Base-by-base conservation (phyloP, 2,797 vertebrate genomes). In the Simalia tracyae region DNA sequence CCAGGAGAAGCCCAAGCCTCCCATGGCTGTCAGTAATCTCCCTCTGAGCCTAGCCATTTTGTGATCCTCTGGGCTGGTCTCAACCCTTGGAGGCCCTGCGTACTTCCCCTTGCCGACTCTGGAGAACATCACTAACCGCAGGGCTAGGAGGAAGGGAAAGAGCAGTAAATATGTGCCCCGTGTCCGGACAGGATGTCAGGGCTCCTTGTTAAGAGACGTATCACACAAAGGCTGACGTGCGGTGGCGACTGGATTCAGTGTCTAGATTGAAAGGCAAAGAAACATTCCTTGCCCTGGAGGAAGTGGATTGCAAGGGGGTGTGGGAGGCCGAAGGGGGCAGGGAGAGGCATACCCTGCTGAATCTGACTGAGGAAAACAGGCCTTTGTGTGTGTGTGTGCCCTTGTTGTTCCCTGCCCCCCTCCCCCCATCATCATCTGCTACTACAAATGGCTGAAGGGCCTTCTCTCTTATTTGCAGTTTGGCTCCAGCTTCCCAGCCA, bases 161-260 rank as follows among this genome's bases (percentile, higher is more conserved):
- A 57, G 68, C 36, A 61, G 22, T 22, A 1, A 5, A 36, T 60
- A 88, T 84, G 64, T 31, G 50, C 64, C 72, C 92, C 46, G 24
- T 28, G 59, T 92, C 92, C 68, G 68, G 92, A 90, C 66, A 87
- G 92, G 92, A 88, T 92, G 89, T 84, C 68, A 87, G 31, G 36
- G 66, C 6, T 81, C 22, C 19, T 50, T 28, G 17, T 64, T 84
- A 76, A 57, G 36, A 86, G 68, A 50, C 50, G 5, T 19, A 15
- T 89, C 54, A 9, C 84, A 89, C 88, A 92, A 89, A 86, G 28
- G 84, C 84, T 86, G 50, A 57, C 22, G 56, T 76, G 86, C 31
- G 19, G 28, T 60, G 60, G 19, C 31, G 56, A 59, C 86, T 60
- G 5, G 66, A 56, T 89, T 92, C 72, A 92, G 84, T 64, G 68